Base-by-base conservation (phyloP, 2,113 vertebrate genomes). In the Leucopsar rothschildi region DNA sequence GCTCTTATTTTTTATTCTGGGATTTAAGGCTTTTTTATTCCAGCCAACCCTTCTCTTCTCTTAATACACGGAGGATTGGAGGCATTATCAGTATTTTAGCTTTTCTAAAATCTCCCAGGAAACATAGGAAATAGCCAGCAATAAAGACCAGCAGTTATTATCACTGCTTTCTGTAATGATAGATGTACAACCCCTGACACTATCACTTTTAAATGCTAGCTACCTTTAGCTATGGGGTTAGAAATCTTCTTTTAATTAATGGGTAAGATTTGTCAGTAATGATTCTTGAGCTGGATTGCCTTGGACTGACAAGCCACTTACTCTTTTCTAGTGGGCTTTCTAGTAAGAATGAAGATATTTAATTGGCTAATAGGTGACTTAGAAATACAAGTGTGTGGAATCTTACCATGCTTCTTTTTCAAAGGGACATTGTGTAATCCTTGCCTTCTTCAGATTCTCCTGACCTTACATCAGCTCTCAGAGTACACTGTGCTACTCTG, bases 401-500 rank as follows among this genome's bases (percentile, higher is more conserved):
- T 82, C 27, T 39, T 44, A 21, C 47, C 15, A 12, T 44, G 33
- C 33, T 57, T 50, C 44, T 87, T 52, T 60, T 93, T 31, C 52
- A 66, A 57, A 82, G 52, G 16, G 3, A 23, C 17, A 10, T 31
- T 0, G 0, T 29, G 24, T 50, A 75, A 57, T 35, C 23, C 29
- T 61, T 91, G n/a, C 44, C 68, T 86, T 89, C 70, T 70, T 92
- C 44, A 73, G 19, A 21, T 49, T 77, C 33, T 70, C 27, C 22
- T 50, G 60, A 75, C 33, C 17, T 66, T 50, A 28, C 8, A 19
- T 37, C 40, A 79, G 5, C 33, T 88, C 42, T 57, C 25, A 13
- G 14, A 59, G 11, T 33, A 29, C 9, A 2, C 42, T 76, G 37
- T 61, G 31, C 27, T 76, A 15, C 25, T 88, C 24, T 90, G 47